Conservation (phyloP, 2,797 vertebrate species). For the Cossypha caffra region DNA sequence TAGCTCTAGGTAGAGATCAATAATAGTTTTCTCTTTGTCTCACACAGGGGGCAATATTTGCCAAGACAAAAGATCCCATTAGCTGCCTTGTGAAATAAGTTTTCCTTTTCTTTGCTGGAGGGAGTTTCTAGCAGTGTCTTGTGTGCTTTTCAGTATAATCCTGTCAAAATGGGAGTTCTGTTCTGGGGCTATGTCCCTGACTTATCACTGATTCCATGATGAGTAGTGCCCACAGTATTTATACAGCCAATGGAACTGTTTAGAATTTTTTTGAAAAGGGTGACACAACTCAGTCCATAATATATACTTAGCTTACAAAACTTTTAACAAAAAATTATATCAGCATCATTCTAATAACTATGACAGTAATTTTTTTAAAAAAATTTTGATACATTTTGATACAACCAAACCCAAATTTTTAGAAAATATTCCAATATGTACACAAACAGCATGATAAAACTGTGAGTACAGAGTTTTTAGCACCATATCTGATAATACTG, state of each 20-base stretch:
- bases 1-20: neutral
- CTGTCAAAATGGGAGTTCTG: neutral
- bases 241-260: neutral
- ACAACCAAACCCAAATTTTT: neutral
- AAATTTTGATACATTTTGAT: neutral
- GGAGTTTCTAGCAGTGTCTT: neutral
- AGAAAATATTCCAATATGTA: neutral
- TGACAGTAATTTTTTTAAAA: neutral
- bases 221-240: neutral
- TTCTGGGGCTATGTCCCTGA: neutral
- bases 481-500: neutral
- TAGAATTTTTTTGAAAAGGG: neutral
- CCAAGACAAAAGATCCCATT: neutral
- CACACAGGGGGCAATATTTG: neutral
- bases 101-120: neutral
- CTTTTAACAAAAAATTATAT: neutral
- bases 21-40: neutral
- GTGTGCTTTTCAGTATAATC: neutral
- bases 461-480: neutral
- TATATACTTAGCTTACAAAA: neutral
- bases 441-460: neutral
- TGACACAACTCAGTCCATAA: neutral
- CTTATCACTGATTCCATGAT: neutral
- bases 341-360: neutral
- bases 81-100: neutral